A percentile compares a stretch with the other conserved stretches of the same genome.
Conservation (phyloP, 30 jellyfish, hydroid and myxozoan species). For the Cassiopea andromeda region DNA sequence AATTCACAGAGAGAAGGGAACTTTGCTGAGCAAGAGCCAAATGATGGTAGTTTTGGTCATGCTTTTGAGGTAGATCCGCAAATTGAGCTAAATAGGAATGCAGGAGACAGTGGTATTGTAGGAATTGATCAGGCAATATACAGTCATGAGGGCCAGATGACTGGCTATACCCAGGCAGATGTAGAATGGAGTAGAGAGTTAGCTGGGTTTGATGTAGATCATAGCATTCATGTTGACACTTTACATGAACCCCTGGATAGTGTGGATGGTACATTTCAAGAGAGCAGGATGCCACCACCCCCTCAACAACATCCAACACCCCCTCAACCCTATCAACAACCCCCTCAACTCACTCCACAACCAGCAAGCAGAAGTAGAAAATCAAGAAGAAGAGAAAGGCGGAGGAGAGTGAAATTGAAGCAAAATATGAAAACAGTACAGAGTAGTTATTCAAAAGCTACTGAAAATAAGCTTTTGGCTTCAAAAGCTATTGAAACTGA, state of each 20-base stretch:
- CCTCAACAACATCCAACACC: too few species aligned
- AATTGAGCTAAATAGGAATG: background rate
- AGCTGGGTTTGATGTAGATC: background rate
- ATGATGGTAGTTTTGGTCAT: background rate
- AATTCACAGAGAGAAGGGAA: background rate
- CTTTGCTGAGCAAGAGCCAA: background rate
- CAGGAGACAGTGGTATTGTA: background rate
- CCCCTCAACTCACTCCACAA: background rate
- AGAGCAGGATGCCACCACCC: background rate
- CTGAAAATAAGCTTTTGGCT: background rate
- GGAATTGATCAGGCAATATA: background rate
- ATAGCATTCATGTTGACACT: background rate
- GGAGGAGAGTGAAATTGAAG: background rate
- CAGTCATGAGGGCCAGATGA: background rate
- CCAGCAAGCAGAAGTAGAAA: background rate
- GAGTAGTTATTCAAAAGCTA: background rate
- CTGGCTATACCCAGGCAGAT: background rate
- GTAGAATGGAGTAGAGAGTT: background rate
- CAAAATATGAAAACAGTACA: constrained; percentile 8
- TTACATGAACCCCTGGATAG: background rate
- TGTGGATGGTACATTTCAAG: background rate
- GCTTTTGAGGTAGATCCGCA: background rate
- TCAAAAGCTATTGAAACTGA: background rate
- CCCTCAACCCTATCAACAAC: too few species aligned
- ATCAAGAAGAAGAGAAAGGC: constrained; percentile 10